Evolutionary conservation across 2,797 vertebrate species (phyloP).

Genomic region (Bucorvus abyssinicus): DNA sequence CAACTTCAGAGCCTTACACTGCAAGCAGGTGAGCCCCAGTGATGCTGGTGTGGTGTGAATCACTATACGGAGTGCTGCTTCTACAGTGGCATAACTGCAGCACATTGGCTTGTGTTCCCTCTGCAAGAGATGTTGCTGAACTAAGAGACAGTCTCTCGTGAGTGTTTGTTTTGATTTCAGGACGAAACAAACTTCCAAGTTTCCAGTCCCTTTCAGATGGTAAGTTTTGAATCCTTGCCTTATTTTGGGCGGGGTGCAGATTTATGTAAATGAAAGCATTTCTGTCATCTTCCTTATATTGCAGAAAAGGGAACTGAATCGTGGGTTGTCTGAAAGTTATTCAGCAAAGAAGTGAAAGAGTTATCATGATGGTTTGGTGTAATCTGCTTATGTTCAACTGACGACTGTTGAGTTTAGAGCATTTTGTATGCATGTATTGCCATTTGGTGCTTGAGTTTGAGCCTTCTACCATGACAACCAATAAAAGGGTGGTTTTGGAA

Average conservation of each 20-base stretch:
- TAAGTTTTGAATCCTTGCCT: conserved; percentile 59
- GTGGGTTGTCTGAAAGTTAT: not conserved
- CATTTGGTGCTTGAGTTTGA: not conserved
- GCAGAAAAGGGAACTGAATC: not conserved
- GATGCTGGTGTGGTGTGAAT: not conserved
- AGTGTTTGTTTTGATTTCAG: conserved; percentile 72
- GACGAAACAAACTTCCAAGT: conserved; percentile 81
- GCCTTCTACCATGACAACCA: not conserved
- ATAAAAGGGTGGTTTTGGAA: not conserved
- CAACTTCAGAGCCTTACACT: not conserved
- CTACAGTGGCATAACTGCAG: not conserved
- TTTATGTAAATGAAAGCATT: not conserved
- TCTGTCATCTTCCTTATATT: not conserved
- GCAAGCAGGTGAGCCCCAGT: not conserved
- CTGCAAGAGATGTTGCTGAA: not conserved
- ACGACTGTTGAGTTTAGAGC: not conserved
- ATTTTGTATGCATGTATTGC: not conserved
- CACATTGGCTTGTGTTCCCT: not conserved
- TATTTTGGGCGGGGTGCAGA: not conserved
- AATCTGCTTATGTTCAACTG: not conserved
- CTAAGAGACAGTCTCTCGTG: not conserved
- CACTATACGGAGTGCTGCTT: not conserved
- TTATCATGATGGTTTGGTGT: not conserved
- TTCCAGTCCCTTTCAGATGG: conserved; percentile 87
- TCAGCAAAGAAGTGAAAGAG: not conserved